Conservation (phyloP, 2,888 invertebrate species). For the Liopterus haemorrhoidalis region DNA sequence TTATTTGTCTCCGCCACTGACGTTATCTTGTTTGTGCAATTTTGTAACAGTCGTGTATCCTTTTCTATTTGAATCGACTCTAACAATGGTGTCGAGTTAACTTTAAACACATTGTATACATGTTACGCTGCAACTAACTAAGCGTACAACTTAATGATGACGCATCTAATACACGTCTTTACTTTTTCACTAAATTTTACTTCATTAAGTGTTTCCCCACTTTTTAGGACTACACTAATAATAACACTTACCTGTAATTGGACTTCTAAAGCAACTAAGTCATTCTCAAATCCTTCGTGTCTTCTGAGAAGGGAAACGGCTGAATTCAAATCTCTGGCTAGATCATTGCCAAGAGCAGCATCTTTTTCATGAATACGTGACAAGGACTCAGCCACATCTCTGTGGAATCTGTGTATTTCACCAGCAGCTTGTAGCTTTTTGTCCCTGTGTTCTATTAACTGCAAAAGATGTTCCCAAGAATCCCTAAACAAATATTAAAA, state of each 20-base stretch:
- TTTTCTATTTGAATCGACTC: too few species aligned
- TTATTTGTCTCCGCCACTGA: too few species aligned
- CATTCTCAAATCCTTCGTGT: conserved; percentile 91
- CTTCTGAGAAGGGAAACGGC: conserved; percentile 75
- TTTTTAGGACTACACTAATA: too few species aligned
- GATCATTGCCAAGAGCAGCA: conserved; percentile 73
- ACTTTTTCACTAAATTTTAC: too few species aligned
- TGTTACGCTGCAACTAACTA: too few species aligned
- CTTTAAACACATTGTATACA: too few species aligned
- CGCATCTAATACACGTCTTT: too few species aligned
- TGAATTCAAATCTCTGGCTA: conserved; percentile 77
- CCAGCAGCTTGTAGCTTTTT: conserved; percentile 87
- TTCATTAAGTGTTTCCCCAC: too few species aligned
- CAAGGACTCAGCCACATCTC: conserved; percentile 87
- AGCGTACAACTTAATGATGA: too few species aligned
- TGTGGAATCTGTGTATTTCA: conserved; percentile 95
- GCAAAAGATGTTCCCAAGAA: conserved; percentile 82
- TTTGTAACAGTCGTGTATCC: too few species aligned
- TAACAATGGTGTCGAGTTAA: too few species aligned
- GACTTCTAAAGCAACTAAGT: conserved; percentile 85
- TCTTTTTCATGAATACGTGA: conserved; percentile 87
- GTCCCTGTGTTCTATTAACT: conserved; percentile 80
- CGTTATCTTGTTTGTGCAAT: too few species aligned
- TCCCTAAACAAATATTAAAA: conserved; percentile 53
- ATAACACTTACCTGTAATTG: conserved; percentile 71